Evolutionary conservation across 2,797 vertebrate genomes (phyloP).

Genomic region (Malurus leucopterus): DNA sequence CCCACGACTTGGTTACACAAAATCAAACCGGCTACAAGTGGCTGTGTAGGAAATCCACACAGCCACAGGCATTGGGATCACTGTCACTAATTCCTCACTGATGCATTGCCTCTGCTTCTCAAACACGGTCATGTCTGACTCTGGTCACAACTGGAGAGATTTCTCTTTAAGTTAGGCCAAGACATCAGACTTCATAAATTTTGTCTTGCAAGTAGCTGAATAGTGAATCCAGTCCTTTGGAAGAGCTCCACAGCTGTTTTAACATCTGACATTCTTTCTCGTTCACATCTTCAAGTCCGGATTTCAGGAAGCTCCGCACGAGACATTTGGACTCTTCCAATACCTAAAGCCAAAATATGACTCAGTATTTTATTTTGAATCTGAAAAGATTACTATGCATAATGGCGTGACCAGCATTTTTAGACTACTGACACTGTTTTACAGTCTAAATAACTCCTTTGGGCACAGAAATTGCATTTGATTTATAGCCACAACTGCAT

Average conservation of each 20-base stretch:
- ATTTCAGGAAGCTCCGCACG: slow-evolving; percentile 88
- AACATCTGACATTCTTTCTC: slow-evolving; percentile 95
- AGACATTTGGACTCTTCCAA: slow-evolving; percentile 95
- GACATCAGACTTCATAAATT: slow-evolving; percentile 84
- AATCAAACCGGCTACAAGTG: slow-evolving; percentile 63
- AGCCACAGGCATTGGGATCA: slow-evolving; percentile 57
- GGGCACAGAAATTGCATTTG: background rate
- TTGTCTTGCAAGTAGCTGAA: slow-evolving; percentile 95
- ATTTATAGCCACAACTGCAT: background rate
- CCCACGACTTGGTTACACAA: slow-evolving; percentile 51
- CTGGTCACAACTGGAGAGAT: background rate
- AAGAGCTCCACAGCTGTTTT: slow-evolving; percentile 94
- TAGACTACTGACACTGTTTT: background rate
- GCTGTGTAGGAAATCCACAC: slow-evolving; percentile 65
- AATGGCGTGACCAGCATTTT: background rate
- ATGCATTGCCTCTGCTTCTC: slow-evolving; percentile 39
- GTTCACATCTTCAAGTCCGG: slow-evolving; percentile 90
- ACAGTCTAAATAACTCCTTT: background rate
- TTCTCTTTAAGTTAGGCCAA: background rate
- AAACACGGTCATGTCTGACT: slow-evolving; percentile 39
- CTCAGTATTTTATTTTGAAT: background rate
- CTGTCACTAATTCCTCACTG: slow-evolving; percentile 56
- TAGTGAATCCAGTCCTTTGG: slow-evolving; percentile 93
- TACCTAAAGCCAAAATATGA: slow-evolving; percentile 74
- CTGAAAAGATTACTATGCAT: background rate